These are phyloP conservation scores for Halictus rubicundus DNA, from an alignment of 1,140 invertebrate species.

Conservation along the genomic window DNA sequence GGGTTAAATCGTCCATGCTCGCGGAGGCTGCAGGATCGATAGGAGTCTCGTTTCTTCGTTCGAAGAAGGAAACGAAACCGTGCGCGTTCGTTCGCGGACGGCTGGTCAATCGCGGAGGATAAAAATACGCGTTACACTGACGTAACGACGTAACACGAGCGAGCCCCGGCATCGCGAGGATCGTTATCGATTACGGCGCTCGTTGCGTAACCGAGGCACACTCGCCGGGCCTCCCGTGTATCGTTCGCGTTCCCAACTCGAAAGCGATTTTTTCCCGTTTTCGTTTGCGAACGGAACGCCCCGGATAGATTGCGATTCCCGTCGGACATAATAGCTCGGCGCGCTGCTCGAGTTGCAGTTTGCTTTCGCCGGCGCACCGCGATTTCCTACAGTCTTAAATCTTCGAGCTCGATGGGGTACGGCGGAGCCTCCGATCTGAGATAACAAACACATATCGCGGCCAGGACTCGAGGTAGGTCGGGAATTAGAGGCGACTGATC, in stretches of 20 bases:
- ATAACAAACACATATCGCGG: neutral
- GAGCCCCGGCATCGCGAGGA: conserved; percentile 18
- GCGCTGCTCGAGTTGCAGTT: neutral
- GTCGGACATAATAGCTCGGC: neutral
- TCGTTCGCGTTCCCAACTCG: neutral
- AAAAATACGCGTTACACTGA: conserved; percentile 33
- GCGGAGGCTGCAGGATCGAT: conserved; percentile 26
- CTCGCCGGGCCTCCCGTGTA: neutral
- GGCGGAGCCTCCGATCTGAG: neutral
- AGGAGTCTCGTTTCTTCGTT: neutral
- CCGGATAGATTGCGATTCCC: conserved; percentile 1
- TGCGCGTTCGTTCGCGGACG: neutral
- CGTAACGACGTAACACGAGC: conserved; percentile 31
- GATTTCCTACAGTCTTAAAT: neutral
- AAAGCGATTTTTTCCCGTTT: conserved; percentile 5
- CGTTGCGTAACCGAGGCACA: conserved; percentile 14
- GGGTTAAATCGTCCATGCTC: conserved; percentile 33
- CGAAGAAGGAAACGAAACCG: neutral
- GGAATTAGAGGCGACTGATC: neutral
- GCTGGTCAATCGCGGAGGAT: conserved; percentile 12
- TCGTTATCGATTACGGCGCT: conserved; percentile 35
- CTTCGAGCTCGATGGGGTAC: neutral
- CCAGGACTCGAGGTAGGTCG: neutral
- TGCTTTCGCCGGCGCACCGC: neutral
- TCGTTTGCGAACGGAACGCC: neutral